Evolutionary conservation across 2,888 invertebrate genomes (phyloP).

Genomic region (Rhagophthalmus giganteus): DNA sequence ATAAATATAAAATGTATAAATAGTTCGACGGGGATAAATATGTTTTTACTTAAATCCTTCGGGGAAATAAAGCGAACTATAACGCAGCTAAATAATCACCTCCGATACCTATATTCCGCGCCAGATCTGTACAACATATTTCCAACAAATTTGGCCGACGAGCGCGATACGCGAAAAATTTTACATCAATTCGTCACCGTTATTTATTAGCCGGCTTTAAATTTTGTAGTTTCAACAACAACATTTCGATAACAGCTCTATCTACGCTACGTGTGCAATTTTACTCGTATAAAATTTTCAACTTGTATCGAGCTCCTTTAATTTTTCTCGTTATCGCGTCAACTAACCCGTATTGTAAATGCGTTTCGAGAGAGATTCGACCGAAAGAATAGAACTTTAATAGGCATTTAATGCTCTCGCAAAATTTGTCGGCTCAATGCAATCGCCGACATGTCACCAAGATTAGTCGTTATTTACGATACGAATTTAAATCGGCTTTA

Average conservation of each 20-base stretch:
- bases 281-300: slow-evolving; percentile 9
- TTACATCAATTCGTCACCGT: slow-evolving; percentile 37
- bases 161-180: slow-evolving; percentile 41
- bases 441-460: slow-evolving; percentile 36
- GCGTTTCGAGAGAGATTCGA: neutral
- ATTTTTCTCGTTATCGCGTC: slow-evolving; percentile 9
- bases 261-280: no score
- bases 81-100: slow-evolving; percentile 36
- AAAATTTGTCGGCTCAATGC: slow-evolving; percentile 21
- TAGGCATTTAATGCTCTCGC: neutral
- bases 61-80: slow-evolving; percentile 19
- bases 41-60: slow-evolving; percentile 35
- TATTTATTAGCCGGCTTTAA: slow-evolving; percentile 42
- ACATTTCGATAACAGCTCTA: slow-evolving; percentile 3
- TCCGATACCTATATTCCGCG: slow-evolving; percentile 37
- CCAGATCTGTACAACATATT: slow-evolving; percentile 37
- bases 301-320: slow-evolving; percentile 8
- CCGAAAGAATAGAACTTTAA: neutral
- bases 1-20: neutral
- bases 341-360: neutral
- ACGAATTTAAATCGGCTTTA: slow-evolving; percentile 42
- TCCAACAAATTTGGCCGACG: slow-evolving; percentile 42
- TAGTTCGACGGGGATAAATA: slow-evolving; percentile 34
- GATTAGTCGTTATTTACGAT: slow-evolving; percentile 41
- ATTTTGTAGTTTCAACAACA: slow-evolving; percentile 22